Evolutionary conservation across 2,797 vertebrate species (phyloP).

Genomic region (Anniella stebbinsi): DNA sequence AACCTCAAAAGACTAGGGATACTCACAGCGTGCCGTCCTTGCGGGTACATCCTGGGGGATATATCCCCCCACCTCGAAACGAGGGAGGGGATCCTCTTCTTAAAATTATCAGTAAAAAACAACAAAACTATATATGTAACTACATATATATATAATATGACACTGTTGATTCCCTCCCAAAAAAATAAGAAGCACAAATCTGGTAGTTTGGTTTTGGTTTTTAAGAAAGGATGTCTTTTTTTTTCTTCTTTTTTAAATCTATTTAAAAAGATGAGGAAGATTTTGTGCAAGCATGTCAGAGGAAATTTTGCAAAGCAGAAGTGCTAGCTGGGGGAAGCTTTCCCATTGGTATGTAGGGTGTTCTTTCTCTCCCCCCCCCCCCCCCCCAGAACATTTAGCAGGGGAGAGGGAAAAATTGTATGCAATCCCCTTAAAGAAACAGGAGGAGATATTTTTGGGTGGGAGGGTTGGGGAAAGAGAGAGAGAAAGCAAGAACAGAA

Average conservation of each 20-base stretch:
- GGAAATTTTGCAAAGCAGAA: background rate
- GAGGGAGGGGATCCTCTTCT: too few relatives aligned
- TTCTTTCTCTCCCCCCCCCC: background rate
- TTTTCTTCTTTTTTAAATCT: too few relatives aligned
- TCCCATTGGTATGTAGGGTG: background rate
- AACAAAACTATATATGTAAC: background rate
- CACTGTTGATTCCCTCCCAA: background rate
- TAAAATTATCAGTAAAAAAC: background rate
- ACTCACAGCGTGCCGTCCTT: conserved; percentile 93
- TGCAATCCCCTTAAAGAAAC: background rate
- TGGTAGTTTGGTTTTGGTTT: background rate
- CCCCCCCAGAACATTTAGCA: background rate
- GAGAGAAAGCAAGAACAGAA: conserved; percentile 81
- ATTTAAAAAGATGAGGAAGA: too few relatives aligned
- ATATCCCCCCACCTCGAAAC: conserved; percentile 52
- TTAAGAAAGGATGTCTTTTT: too few relatives aligned
- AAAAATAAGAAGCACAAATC: background rate
- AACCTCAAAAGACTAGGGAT: background rate
- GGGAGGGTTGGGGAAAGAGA: background rate
- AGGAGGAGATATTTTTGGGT: background rate
- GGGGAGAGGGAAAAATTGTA: background rate
- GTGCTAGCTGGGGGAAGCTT: background rate
- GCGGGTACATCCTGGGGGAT: conserved; percentile 90
- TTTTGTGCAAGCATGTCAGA: background rate
- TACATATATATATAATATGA: background rate